A percentile compares a stretch with the other conserved stretches of the same genome.
Conservation (phyloP, 2,113 vertebrate species). For the Corythoichthys haematopterus region DNA sequence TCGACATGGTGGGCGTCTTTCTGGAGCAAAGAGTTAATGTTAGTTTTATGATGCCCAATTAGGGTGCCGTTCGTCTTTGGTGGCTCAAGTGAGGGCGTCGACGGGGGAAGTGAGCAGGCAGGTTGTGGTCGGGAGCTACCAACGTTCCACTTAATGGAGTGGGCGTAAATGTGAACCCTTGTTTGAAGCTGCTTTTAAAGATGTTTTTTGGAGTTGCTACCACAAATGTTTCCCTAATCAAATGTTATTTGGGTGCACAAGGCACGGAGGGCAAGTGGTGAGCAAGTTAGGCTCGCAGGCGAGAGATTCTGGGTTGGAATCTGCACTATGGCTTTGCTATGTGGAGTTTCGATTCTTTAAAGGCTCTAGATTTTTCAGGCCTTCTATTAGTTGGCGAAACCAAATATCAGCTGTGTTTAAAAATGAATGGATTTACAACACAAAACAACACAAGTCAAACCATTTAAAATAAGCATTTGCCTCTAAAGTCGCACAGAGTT, state of each 20-base stretch:
- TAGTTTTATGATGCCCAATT: slow-evolving; percentile 3
- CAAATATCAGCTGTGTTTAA: no score
- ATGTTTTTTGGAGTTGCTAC: neutral
- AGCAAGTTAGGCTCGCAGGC: neutral
- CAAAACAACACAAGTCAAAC: neutral
- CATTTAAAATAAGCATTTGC: neutral
- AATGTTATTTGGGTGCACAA: neutral
- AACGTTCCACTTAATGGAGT: neutral
- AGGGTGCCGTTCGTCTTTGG: neutral
- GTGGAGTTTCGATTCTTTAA: neutral
- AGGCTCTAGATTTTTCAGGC: no score
- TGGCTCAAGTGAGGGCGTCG: neutral
- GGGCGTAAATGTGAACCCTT: neutral
- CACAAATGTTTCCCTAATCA: slow-evolving; percentile 1
- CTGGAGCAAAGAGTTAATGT: slow-evolving; percentile 9
- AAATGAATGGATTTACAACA: no score
- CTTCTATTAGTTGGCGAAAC: no score
- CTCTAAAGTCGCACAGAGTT: neutral
- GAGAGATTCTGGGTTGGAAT: neutral
- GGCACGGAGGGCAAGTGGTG: neutral
- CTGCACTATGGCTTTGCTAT: neutral
- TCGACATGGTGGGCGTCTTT: slow-evolving; percentile 48
- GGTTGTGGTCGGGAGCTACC: neutral
- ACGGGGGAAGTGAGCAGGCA: neutral
- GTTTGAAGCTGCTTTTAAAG: neutral